These are phyloP conservation scores for Bubo bubo DNA, from an alignment of 2,113 vertebrate genomes.

Conservation along the genomic window DNA sequence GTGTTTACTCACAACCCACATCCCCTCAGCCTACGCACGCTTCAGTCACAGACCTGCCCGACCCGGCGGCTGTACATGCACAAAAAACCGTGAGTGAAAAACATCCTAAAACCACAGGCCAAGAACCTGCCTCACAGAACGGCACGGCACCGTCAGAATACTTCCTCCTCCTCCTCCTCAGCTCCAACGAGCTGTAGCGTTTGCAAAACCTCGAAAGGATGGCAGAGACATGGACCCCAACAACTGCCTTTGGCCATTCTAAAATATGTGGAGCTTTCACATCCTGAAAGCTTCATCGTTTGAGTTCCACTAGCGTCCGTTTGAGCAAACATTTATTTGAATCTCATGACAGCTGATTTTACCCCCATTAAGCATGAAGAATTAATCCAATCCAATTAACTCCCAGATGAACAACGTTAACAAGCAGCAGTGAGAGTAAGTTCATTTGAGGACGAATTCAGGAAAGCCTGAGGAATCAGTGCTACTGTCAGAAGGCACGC, in stretches of 20 bases:
- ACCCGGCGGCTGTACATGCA: neutral
- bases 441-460: neutral
- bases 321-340: neutral
- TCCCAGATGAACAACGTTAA: neutral
- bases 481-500: neutral
- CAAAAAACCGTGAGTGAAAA: neutral
- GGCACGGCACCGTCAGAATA: neutral
- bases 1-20: neutral
- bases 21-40: neutral
- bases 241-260: neutral
- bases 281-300: neutral
- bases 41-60: neutral
- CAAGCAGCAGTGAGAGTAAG: neutral
- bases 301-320: neutral
- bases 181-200: neutral
- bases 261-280: neutral
- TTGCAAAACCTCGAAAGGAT: neutral
- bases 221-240: neutral
- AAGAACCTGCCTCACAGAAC: neutral
- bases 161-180: neutral
- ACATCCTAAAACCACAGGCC: neutral
- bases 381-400: neutral
- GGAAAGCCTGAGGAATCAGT: neutral
- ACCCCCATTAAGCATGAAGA: neutral
- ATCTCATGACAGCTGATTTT: neutral